phyloP scores from a whole-genome alignment of 2,797 vertebrate species.

The Uromys caudimaculatus region DNA sequence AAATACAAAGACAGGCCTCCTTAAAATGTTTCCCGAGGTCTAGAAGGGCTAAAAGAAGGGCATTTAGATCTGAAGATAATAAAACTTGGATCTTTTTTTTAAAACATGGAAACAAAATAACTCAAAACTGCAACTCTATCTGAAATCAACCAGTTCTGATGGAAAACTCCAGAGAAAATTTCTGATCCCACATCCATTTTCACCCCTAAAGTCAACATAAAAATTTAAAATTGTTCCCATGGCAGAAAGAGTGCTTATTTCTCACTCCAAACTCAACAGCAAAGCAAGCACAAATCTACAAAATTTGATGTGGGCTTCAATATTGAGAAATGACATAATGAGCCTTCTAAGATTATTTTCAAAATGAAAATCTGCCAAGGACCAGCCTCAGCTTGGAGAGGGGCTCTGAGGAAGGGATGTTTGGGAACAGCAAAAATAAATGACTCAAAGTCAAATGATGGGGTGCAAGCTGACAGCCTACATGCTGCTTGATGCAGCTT shows the following conservation, averaged over 20 bases:
- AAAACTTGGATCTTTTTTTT: neutral
- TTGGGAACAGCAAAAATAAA: neutral
- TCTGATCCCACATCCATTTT: neutral
- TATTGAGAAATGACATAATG: neutral
- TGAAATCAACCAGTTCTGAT: conserved; percentile 19
- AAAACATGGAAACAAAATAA: conserved; percentile 39
- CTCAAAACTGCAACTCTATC: conserved; percentile 4
- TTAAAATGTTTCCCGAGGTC: neutral
- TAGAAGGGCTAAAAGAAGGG: neutral
- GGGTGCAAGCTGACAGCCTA: neutral
- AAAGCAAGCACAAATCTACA: neutral
- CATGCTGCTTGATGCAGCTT: neutral
- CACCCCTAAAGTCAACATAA: conserved; percentile 38
- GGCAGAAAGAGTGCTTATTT: conserved; percentile 23
- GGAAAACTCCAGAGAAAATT: conserved; percentile 62
- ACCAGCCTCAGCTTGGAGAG: neutral
- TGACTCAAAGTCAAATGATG: neutral
- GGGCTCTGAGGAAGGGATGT: neutral
- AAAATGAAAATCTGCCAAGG: neutral
- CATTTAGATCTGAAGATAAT: conserved; percentile 6
- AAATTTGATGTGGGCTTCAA: neutral
- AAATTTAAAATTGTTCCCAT: conserved; percentile 25
- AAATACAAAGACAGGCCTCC: neutral
- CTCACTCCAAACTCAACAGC: neutral
- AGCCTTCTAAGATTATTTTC: neutral